Evolutionary conservation across 2,888 invertebrate species (phyloP).

Genomic region (Aleiodes testaceus): DNA sequence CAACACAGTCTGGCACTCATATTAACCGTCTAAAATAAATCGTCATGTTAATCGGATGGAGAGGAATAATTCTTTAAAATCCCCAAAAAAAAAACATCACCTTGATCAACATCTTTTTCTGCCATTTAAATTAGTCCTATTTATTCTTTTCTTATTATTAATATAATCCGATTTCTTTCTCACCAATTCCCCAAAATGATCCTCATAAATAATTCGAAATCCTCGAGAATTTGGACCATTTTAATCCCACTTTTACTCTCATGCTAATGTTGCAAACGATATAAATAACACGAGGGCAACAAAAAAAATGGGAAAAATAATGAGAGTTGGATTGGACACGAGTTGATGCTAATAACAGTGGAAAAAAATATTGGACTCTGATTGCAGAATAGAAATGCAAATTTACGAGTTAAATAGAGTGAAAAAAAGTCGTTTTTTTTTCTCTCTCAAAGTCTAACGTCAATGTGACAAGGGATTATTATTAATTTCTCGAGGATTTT

Average conservation of each 20-base stretch:
- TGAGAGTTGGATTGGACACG: not conserved
- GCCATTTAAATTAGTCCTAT: not conserved
- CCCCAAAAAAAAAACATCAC: not conserved
- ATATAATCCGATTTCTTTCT: conserved; percentile 7
- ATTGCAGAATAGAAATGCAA: conserved; percentile 20
- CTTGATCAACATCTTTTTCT: conserved; percentile 4
- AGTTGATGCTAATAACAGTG: conserved; percentile 3
- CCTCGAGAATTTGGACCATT: not conserved
- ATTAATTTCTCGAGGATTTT: conserved; percentile 21
- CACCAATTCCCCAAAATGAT: conserved; percentile 1
- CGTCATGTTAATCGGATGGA: conserved; percentile 1
- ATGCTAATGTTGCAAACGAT: conserved; percentile 7
- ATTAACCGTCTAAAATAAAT: conserved; percentile 10
- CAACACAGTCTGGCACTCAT: not conserved
- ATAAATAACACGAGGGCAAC: not conserved
- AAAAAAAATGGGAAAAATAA: conserved; percentile 11
- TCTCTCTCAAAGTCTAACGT: too few species aligned
- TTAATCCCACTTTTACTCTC: conserved; percentile 28
- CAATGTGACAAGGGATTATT: conserved; percentile 21
- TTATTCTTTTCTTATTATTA: conserved; percentile 2
- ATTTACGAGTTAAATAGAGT: not conserved
- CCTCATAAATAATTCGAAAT: conserved; percentile 13
- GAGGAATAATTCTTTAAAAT: not conserved
- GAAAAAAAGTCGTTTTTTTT: not conserved
- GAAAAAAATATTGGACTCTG: not conserved